Conservation (phyloP, 2,888 invertebrate genomes). For the Meiosimyza decipiens region DNA sequence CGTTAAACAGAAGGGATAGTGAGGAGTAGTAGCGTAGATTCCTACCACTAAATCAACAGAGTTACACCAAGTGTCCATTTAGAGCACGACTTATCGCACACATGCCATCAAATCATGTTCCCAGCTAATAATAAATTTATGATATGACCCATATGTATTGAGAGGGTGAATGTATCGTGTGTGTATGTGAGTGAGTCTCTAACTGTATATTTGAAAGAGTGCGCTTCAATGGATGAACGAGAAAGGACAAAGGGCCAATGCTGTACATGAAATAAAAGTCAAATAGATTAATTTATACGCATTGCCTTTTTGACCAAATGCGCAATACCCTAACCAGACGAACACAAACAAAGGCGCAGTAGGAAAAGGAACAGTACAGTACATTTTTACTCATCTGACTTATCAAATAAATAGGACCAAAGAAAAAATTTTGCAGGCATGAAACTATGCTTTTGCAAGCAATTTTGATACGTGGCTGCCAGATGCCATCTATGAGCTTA, state of each 20-base stretch:
- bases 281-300: slow-evolving; percentile 30
- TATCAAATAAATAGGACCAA: too few relatives aligned
- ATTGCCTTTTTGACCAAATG: slow-evolving; percentile 23
- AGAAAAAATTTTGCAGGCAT: too few relatives aligned
- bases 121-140: slow-evolving; percentile 30
- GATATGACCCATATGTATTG: slow-evolving; percentile 16
- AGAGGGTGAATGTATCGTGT: neutral
- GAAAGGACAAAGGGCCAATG: neutral
- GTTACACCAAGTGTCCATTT: slow-evolving; percentile 23
- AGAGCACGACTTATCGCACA: slow-evolving; percentile 25
- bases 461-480: too few relatives aligned
- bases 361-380: too few relatives aligned
- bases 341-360: neutral
- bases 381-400: too few relatives aligned
- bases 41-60: slow-evolving; percentile 24
- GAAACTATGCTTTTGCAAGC: too few relatives aligned
- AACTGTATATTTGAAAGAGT: neutral
- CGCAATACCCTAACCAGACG: neutral
- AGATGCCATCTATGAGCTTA: too few relatives aligned
- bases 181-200: slow-evolving; percentile 1
- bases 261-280: slow-evolving; percentile 22
- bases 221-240: neutral
- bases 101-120: slow-evolving; percentile 27
- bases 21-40: too few relatives aligned
- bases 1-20: neutral